phyloP scores from a whole-genome alignment of 2,888 invertebrate species.

The Dastarcus helophoroides region DNA sequence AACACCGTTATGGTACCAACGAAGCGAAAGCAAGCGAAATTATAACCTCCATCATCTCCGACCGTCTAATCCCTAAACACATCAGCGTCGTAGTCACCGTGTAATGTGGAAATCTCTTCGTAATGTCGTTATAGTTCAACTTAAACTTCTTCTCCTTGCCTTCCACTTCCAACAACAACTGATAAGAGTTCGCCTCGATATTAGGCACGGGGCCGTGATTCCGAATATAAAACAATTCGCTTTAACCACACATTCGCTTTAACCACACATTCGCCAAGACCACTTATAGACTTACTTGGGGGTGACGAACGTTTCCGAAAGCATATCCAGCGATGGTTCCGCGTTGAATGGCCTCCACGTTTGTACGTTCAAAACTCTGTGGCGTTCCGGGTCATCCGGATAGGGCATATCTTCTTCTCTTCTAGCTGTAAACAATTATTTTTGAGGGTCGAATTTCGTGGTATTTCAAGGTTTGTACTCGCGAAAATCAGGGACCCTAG shows the following conservation, averaged over 20 bases:
- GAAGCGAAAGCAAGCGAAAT: not conserved
- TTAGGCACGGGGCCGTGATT: slow-evolving; percentile 90
- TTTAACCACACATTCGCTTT: slow-evolving; percentile 24
- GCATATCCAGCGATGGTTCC: slow-evolving; percentile 63
- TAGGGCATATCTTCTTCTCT: too few species aligned
- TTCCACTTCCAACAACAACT: slow-evolving; percentile 49
- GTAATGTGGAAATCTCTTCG: slow-evolving; percentile 52
- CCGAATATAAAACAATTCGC: slow-evolving; percentile 81
- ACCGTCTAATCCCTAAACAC: slow-evolving; percentile 90
- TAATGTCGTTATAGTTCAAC: slow-evolving; percentile 48
- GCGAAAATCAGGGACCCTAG: too few species aligned
- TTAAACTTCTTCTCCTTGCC: slow-evolving; percentile 34
- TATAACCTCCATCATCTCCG: slow-evolving; percentile 66
- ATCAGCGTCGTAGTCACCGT: slow-evolving; percentile 68
- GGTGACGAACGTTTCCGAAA: slow-evolving; percentile 65
- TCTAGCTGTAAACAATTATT: too few species aligned
- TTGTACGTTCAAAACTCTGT: slow-evolving; percentile 58
- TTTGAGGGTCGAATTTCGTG: too few species aligned
- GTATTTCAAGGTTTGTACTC: too few species aligned
- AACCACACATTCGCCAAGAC: not conserved
- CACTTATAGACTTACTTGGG: slow-evolving; percentile 49
- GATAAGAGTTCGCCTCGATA: slow-evolving; percentile 48
- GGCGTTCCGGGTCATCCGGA: slow-evolving; percentile 64
- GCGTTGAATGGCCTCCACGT: slow-evolving; percentile 82
- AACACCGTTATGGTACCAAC: slow-evolving; percentile 4